phyloP scores from a whole-genome alignment of 2,797 vertebrate species.

The Erpetoichthys calabaricus region DNA sequence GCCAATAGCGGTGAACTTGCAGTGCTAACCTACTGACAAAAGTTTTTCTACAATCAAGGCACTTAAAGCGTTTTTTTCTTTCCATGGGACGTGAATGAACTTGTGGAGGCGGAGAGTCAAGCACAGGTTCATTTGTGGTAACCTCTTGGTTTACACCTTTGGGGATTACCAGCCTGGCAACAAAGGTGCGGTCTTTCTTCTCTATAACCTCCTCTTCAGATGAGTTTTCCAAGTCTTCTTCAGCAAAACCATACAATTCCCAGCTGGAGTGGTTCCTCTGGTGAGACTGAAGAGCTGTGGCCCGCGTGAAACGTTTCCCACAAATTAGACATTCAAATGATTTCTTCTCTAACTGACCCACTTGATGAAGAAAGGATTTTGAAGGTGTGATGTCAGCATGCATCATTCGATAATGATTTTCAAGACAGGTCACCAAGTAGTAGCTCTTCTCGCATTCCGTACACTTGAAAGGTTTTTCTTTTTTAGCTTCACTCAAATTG shows the following conservation, averaged over 20 bases:
- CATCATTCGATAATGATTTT: conserved; percentile 44
- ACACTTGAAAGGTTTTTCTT: conserved; percentile 31
- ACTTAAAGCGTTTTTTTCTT: conserved; percentile 24
- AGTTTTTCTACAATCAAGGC: conserved; percentile 46
- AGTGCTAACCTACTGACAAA: conserved; percentile 23
- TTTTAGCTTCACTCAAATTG: neutral
- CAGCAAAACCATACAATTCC: neutral
- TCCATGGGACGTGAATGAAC: too few species aligned
- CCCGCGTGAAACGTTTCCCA: conserved; percentile 53
- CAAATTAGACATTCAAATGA: conserved; percentile 56
- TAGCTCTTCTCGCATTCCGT: conserved; percentile 56
- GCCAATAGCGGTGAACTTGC: conserved; percentile 33
- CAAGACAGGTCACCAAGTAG: conserved; percentile 43
- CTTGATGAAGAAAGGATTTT: conserved; percentile 59
- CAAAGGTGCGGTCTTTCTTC: too few species aligned
- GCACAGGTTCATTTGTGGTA: too few species aligned
- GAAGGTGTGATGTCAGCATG: conserved; percentile 47
- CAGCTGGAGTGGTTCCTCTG: conserved; percentile 61
- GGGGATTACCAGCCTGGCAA: too few species aligned
- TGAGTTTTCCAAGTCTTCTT: too few species aligned
- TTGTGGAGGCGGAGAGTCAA: too few species aligned
- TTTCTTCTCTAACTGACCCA: conserved; percentile 57
- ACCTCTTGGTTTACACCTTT: too few species aligned
- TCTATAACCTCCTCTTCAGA: too few species aligned
- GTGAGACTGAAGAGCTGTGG: conserved; percentile 62